Evolutionary conservation across 2,113 vertebrate species (phyloP), one percentile per base, ranked within the genome.

Genomic region (Notarius lentiginosus): DNA sequence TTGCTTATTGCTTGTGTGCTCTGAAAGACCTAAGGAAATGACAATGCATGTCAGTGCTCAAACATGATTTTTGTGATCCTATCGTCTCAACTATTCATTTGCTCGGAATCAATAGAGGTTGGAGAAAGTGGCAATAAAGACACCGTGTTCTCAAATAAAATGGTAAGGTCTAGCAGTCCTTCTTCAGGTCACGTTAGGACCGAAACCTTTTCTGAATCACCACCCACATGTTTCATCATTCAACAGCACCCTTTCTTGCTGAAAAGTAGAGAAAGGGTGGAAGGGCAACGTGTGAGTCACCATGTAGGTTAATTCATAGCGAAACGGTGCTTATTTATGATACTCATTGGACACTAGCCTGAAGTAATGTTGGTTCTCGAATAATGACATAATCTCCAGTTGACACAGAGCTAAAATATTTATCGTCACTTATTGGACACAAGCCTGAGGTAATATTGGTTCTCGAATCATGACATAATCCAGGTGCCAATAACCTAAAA

Each of bases 201-300:
- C n/a, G 68, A 41, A 27, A 53, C 47, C 66, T 56, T 77, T 56
- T 87, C 49, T 65, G 53, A 61, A 61, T 47, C 27, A 47, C 30
- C 20, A 3, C 81, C 72, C 72, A 58, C 61, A 79, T 79, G 86
- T 53, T 84, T 87, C 11, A 79, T 79, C 73, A 20, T 84, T 87
- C 72, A 58, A 84, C 58, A 77, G 58, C 72, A 34, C 70, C 17
- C 56, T 82, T 47, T 65, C 58, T 15, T 18, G 27, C 8, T 30
- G 68, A 68, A 18, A 24, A 27, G 49, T 18, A 84, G 58, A 49
- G 58, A 22, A 51, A 61, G 34, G 58, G 20, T 34, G 60, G n/a
- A 24, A 18, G 20, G 51, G 27, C 7, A 47, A 77, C 49, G 20
- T 87, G 81, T 83, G 81, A 87, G 30, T 87, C 86, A 83, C 22